phyloP scores from a whole-genome alignment of 2,888 invertebrate genomes.

The Synanthedon formicaeformis region DNA sequence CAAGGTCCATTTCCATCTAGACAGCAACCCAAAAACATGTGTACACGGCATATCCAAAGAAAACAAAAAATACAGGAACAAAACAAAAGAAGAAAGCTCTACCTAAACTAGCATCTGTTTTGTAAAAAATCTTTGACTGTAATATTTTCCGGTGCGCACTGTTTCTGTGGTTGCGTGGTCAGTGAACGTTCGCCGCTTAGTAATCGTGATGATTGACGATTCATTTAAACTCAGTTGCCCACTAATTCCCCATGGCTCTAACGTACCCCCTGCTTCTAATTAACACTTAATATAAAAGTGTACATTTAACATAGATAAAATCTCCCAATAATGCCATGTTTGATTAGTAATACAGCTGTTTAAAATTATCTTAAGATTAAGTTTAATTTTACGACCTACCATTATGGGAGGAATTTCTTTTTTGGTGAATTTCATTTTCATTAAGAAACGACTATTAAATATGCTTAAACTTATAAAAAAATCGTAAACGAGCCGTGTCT shows the following conservation, averaged over 20 bases:
- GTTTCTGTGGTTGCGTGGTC: slow-evolving; percentile 20
- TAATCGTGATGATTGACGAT: slow-evolving; percentile 33
- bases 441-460: no score
- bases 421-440: no score
- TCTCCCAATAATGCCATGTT: slow-evolving; percentile 21
- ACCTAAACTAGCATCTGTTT: not conserved
- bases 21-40: no score
- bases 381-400: no score
- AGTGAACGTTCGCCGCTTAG: slow-evolving; percentile 24
- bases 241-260: slow-evolving; percentile 3
- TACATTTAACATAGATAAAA: slow-evolving; percentile 15
- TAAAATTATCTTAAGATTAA: not conserved
- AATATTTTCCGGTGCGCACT: not conserved
- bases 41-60: no score
- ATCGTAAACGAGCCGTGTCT: no score
- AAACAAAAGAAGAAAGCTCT: not conserved
- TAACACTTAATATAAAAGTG: slow-evolving; percentile 27
- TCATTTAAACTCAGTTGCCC: slow-evolving; percentile 23
- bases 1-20: no score
- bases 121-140: not conserved
- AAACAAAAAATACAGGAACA: no score
- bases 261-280: slow-evolving; percentile 31
- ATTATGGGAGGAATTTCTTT: no score
- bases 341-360: slow-evolving; percentile 19
- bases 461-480: no score